A percentile compares a stretch with the other conserved stretches of the same genome.
Evolutionary conservation across 2,888 invertebrate genomes (phyloP).

Genomic region (Stenchaetothrips biformis): DNA sequence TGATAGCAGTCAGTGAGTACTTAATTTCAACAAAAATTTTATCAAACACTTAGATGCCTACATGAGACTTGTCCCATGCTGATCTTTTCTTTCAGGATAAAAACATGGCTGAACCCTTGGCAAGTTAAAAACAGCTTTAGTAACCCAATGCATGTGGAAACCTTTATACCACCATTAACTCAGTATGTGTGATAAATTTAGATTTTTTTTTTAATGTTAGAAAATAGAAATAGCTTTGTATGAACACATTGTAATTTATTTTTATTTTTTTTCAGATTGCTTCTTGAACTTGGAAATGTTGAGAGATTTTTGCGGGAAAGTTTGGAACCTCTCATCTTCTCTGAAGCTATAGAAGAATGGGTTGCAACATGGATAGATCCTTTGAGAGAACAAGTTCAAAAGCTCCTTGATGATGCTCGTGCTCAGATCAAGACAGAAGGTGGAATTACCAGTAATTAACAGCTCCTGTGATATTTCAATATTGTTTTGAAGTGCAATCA

Average conservation of each 20-base stretch:
- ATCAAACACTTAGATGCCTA: not conserved
- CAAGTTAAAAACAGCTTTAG: constrained; percentile 61
- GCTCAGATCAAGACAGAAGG: constrained; percentile 1
- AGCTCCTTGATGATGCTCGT: constrained; percentile 11
- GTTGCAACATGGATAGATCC: constrained; percentile 54
- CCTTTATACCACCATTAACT: constrained; percentile 53
- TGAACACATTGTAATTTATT: not conserved
- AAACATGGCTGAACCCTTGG: constrained; percentile 68
- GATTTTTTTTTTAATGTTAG: constrained; percentile 29
- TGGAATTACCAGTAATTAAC: not conserved
- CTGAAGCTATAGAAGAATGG: constrained; percentile 59
- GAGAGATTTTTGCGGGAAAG: constrained; percentile 52
- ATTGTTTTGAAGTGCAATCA: not conserved
- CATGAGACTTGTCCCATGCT: not conserved
- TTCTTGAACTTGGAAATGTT: constrained; percentile 51
- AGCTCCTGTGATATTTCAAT: not conserved
- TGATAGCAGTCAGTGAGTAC: constrained; percentile 54
- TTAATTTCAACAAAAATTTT: not conserved
- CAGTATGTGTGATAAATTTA: constrained; percentile 50
- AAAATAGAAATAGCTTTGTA: constrained; percentile 27
- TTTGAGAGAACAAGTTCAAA: constrained; percentile 48
- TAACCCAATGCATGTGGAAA: constrained; percentile 60
- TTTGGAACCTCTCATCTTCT: constrained; percentile 53
- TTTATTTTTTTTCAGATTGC: constrained; percentile 46
- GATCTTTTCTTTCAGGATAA: constrained; percentile 49